Evolutionary conservation across 2,797 vertebrate species (phyloP), one percentile per base, ranked within the genome.

Genomic region (Ceyx erithaca): DNA sequence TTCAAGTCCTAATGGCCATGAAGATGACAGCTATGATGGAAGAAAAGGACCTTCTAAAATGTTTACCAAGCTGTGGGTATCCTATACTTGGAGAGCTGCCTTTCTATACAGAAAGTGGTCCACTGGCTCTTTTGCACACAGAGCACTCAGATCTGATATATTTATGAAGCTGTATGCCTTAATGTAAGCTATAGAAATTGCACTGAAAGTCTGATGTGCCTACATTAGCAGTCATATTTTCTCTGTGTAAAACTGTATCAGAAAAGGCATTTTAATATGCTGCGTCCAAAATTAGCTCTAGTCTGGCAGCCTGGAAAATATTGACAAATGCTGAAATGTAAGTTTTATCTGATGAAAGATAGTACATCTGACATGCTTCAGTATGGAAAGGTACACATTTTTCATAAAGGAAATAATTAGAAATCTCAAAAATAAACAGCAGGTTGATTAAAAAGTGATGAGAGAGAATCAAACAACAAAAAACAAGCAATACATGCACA

Each of bases 371-470:
- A 57, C 2, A 6, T 55, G 35, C 45, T 67, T 75, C 51, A 40
- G n/a, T 55, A 88, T 6, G 9, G n/a, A 84, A 73, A 90, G 20
- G 41, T 52, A 79, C 21, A 18, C 33, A 81, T 45, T 86, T 81
- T 88, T 88, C 48, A 63, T 33, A 63, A 23, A 14, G 40, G 25
- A 93, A 86, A 84, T 75, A 61, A 92, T 75, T 79, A 59, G 45
- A 91, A 91, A 86, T n/a, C n/a, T 81, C 48, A 61, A 92, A 91
- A 90, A 88, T 70, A 96, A 89, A 90, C 41, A 89, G 30, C 14
- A 59, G 67, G n/a, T 15, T 81, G 28, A 90, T 90, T 95, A 1
- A 52, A 72, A 72, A 62, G 37, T 28, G 10, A 10, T 1, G 8
- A 68, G 33, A 75, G 48, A 69, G 35, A 92, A 78, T 86, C n/a